Percentiles rank a stretch among this genome's conserved stretches.
Conservation (phyloP, 2,888 invertebrate genomes). For the Melanophora roralis region DNA sequence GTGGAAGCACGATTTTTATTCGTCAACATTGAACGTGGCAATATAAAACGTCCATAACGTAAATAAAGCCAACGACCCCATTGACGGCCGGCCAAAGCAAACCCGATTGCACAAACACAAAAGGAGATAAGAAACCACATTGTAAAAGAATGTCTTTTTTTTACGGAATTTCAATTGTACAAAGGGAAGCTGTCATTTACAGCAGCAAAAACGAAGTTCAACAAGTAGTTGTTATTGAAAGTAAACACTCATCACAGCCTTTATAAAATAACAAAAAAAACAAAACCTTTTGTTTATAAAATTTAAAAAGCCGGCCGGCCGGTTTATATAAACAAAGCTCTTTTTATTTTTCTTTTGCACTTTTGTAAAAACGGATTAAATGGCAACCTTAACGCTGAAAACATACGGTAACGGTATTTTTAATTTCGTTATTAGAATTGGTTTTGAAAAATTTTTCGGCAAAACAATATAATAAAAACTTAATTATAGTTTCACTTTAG, state of each 20-base stretch:
- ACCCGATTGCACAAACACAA: conserved; percentile 66
- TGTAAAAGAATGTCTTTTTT: conserved; percentile 39
- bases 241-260: conserved; percentile 26
- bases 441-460: no score
- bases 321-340: not conserved
- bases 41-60: conserved; percentile 73
- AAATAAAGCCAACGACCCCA: conserved; percentile 75
- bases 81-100: conserved; percentile 71
- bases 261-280: not conserved
- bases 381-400: no score
- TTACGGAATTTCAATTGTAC: not conserved
- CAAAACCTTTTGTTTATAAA: conserved; percentile 17
- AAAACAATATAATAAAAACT: no score
- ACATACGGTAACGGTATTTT: no score
- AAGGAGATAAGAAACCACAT: conserved; percentile 74
- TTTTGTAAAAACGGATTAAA: no score
- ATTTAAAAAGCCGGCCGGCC: conserved; percentile 27
- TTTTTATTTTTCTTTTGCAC: not conserved
- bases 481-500: no score
- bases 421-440: no score
- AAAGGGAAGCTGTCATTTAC: not conserved
- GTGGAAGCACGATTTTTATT: conserved; percentile 74
- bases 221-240: conserved; percentile 28
- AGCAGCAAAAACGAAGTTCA: not conserved
- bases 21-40: conserved; percentile 72